Evolutionary conservation across 2,888 invertebrate species (phyloP), one percentile per base, ranked within the genome.

Genomic region (Phortica okadai): DNA sequence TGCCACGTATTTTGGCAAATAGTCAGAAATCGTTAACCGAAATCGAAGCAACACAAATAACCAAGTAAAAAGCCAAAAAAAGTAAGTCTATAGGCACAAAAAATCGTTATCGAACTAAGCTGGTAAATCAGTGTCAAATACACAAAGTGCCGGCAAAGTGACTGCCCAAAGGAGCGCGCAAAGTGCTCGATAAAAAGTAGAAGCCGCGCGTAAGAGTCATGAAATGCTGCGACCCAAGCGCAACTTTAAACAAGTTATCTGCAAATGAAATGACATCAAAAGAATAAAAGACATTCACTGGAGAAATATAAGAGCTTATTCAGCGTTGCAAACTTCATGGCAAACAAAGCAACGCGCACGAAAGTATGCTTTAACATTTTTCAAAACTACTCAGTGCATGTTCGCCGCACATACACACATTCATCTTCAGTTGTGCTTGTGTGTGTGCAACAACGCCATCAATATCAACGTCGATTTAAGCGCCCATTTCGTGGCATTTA

Each of bases 41-140:
- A 81, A 82, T 85, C 84, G 86, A 84, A 81, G 86, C 79, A 80
- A 77, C 72, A 79, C 79, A 81, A 78, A 85, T 82, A 81, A 85
- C 33, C 33, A 78, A 77, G 64, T 76, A 8, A 14, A 59, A 45
- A 25, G 25, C 25, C 25, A 50, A 33, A 54, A 56, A 42, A 7
- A 41, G 59, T 59, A 72, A n/a, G 54, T 33, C 33, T 33, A 10
- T 44, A 44, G 44, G 44, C 42, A 8, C 14, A 59, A 41, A 77
- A 78, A 50, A 76, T 54, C 33, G 76, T 44, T 16, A 69, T 74
- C 75, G 75, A 67, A 75, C 58, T 62, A 77, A 74, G 75, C 78
- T 79, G 82, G 84, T 85, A 87, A 85, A 85, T 87, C 84, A 85
- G 83, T 79, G 83, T 82, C 85, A 84, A 84, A 77, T 85, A 84